Percentiles rank a stretch among this genome's conserved stretches.
These are phyloP conservation scores for Lepus townsendii DNA, from an alignment of 2,797 vertebrate species.

Conservation along the genomic window DNA sequence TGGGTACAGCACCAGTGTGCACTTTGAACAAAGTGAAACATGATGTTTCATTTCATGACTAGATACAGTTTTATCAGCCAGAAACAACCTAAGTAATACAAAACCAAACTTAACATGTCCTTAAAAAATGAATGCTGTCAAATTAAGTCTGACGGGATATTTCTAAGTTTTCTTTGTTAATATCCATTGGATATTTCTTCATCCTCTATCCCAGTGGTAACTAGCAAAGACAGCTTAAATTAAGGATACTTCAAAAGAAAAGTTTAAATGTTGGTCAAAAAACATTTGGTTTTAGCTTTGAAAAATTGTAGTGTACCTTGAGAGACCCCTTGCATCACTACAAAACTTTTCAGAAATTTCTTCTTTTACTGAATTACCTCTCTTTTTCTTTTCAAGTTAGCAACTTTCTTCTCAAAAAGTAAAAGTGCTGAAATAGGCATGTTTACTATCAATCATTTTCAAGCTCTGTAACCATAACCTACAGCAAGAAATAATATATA, in stretches of 20 bases:
- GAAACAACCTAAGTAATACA: conserved; percentile 45
- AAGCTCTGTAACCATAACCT: background rate
- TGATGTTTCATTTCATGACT: conserved; percentile 16
- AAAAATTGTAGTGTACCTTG: background rate
- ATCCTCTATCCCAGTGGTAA: background rate
- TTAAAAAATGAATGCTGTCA: background rate
- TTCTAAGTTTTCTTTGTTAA: conserved; percentile 45
- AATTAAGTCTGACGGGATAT: conserved; percentile 16
- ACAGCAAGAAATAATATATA: conserved; percentile 41
- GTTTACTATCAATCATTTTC: conserved; percentile 57
- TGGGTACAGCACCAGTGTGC: background rate
- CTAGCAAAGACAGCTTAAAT: conserved; percentile 55
- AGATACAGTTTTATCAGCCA: conserved; percentile 1
- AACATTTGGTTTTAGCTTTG: background rate
- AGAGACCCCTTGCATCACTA: background rate
- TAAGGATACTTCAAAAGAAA: background rate
- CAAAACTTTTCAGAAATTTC: background rate
- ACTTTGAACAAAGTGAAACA: conserved; percentile 45
- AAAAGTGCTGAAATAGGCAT: background rate
- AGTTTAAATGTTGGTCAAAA: background rate
- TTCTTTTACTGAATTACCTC: background rate
- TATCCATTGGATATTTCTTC: background rate
- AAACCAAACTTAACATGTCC: conserved; percentile 35
- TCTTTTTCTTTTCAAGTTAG: background rate
- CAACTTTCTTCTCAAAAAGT: conserved; percentile 23